Percentiles rank a stretch among this genome's conserved stretches.
Evolutionary conservation across 2,113 vertebrate genomes (phyloP).

Genomic region (Anoura caudifer): DNA sequence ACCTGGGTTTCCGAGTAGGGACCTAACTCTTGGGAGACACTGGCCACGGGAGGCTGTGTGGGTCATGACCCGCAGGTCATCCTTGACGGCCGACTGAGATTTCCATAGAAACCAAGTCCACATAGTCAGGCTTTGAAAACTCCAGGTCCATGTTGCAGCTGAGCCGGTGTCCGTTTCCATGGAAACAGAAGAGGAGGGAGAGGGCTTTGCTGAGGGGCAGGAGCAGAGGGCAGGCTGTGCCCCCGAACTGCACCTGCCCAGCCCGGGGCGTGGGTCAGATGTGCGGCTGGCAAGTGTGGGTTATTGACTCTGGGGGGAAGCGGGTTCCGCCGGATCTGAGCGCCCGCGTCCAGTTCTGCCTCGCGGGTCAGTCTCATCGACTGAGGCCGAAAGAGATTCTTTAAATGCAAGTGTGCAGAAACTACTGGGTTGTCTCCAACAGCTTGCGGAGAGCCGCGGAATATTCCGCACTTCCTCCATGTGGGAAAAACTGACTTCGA

Average conservation of each 20-base stretch:
- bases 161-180: slow-evolving; percentile 68
- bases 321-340: neutral
- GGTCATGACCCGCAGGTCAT: neutral
- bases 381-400: slow-evolving; percentile 26
- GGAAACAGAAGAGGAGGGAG: slow-evolving; percentile 67
- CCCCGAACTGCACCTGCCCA: slow-evolving; percentile 15
- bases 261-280: neutral
- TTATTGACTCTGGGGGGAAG: neutral
- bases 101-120: slow-evolving; percentile 58
- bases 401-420: neutral
- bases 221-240: neutral
- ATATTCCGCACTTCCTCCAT: neutral
- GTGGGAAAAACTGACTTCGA: neutral
- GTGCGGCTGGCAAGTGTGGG: neutral
- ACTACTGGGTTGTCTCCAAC: neutral
- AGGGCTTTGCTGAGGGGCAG: neutral
- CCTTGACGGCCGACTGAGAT: neutral
- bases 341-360: neutral
- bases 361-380: neutral
- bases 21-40: neutral
- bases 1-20: neutral
- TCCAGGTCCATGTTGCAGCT: slow-evolving; percentile 53
- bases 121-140: slow-evolving; percentile 54
- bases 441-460: slow-evolving; percentile 16
- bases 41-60: too few species aligned